Evolutionary conservation across 2,797 vertebrate genomes (phyloP).

Genomic region (Sebastes flavidus): DNA sequence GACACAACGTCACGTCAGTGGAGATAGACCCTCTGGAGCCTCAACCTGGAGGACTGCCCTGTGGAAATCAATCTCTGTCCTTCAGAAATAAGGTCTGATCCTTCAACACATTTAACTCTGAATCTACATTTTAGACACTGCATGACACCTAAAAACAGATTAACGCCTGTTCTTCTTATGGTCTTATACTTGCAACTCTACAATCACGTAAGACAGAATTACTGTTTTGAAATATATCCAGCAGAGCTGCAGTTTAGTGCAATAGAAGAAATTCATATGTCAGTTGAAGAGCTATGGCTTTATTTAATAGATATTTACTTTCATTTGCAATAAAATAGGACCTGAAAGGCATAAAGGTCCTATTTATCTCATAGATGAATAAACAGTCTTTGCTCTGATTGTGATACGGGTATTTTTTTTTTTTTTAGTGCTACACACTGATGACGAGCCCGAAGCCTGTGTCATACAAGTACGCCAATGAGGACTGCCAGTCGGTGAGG

Average conservation of each 20-base stretch:
- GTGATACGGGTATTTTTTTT: background rate
- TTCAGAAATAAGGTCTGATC: conserved; percentile 91
- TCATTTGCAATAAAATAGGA: no score
- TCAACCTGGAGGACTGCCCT: conserved; percentile 72
- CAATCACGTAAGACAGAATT: background rate
- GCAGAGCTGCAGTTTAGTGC: background rate
- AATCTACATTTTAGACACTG: background rate
- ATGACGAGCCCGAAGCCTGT: conserved; percentile 45
- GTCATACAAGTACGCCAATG: conserved; percentile 81
- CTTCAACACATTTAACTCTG: background rate
- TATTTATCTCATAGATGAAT: background rate
- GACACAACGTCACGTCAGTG: conserved; percentile 85
- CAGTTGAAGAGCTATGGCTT: background rate
- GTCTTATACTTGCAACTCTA: background rate
- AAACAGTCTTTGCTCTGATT: background rate
- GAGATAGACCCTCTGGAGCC: conserved; percentile 83
- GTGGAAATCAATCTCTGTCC: conserved; percentile 70
- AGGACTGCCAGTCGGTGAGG: conserved; percentile 80
- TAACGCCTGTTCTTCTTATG: background rate
- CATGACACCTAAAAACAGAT: background rate
- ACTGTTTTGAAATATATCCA: background rate
- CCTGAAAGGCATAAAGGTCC: no score
- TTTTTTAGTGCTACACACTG: conserved; percentile 88
- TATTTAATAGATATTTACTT: background rate
- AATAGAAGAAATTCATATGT: background rate